Evolutionary conservation across 2,797 vertebrate genomes (phyloP).

Genomic region (Okamejei kenojei): DNA sequence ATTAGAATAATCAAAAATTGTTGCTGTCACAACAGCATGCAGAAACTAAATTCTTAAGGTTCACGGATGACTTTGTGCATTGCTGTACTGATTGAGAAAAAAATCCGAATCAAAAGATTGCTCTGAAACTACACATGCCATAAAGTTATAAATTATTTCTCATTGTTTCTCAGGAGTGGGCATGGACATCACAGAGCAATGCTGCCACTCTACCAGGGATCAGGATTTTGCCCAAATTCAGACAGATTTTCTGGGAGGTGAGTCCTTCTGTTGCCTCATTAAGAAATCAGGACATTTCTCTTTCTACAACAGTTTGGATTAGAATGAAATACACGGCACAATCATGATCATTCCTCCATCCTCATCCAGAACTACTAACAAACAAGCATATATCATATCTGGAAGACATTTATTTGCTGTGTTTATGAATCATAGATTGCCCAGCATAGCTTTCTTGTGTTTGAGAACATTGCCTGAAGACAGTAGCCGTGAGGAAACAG

Average conservation of each 20-base stretch:
- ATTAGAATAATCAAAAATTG: not conserved
- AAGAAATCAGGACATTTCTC: not conserved
- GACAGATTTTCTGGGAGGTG: not conserved
- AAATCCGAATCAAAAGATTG: constrained; percentile 46
- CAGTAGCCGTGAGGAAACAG: not conserved
- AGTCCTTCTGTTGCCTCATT: not conserved
- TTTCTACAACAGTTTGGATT: not conserved
- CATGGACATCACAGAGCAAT: not conserved
- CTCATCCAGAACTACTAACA: not conserved
- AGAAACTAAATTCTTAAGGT: not conserved
- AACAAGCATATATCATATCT: not conserved
- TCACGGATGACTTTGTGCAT: not conserved
- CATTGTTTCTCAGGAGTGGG: not conserved
- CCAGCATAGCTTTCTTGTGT: not conserved
- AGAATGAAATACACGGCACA: no score
- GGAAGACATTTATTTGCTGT: not conserved
- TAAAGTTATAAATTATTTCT: not conserved
- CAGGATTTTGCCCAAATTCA: not conserved
- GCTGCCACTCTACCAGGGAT: not conserved
- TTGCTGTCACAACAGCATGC: not conserved
- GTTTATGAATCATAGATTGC: not conserved
- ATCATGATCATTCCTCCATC: not conserved
- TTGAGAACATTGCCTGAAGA: not conserved
- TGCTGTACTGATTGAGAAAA: constrained; percentile 41
- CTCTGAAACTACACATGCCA: not conserved